phyloP scores from a whole-genome alignment of 2,113 vertebrate species.

The Macaca mulatta region DNA sequence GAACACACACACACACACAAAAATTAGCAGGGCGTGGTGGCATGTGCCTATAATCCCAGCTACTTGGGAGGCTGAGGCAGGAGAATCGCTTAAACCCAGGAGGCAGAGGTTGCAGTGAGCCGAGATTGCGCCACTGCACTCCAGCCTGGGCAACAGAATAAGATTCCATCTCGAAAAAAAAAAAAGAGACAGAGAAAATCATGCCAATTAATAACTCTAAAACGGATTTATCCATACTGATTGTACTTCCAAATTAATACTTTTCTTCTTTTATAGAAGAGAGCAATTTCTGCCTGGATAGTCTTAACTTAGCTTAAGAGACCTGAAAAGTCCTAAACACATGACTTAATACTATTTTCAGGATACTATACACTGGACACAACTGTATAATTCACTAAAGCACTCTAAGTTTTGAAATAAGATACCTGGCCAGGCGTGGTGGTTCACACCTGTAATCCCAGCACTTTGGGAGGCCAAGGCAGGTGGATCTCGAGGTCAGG shows the following conservation, averaged over 20 bases:
- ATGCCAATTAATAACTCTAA: background rate
- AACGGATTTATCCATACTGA: background rate
- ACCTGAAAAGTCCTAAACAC: constrained; percentile 25
- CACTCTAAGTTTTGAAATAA: background rate
- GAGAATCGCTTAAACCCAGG: too few species aligned
- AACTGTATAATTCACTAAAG: background rate
- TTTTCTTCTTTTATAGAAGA: background rate
- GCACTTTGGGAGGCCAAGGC: too few species aligned
- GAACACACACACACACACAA: too few species aligned
- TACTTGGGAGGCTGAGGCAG: too few species aligned
- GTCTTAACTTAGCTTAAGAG: background rate
- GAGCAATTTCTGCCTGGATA: background rate
- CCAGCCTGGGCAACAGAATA: too few species aligned
- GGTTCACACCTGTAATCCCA: too few species aligned
- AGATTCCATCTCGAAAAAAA: too few species aligned
- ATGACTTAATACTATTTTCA: constrained; percentile 27
- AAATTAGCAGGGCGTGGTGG: too few species aligned
- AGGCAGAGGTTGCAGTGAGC: too few species aligned
- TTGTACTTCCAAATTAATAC: background rate
- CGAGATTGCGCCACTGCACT: too few species aligned
- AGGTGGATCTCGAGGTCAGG: too few species aligned
- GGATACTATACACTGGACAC: background rate
- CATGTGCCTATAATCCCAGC: too few species aligned
- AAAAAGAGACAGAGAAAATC: background rate
- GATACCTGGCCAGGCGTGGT: background rate